Evolutionary conservation across 2,113 vertebrate genomes (phyloP), one percentile per base, ranked within the genome.

Genomic region (Elephantulus edwardii): DNA sequence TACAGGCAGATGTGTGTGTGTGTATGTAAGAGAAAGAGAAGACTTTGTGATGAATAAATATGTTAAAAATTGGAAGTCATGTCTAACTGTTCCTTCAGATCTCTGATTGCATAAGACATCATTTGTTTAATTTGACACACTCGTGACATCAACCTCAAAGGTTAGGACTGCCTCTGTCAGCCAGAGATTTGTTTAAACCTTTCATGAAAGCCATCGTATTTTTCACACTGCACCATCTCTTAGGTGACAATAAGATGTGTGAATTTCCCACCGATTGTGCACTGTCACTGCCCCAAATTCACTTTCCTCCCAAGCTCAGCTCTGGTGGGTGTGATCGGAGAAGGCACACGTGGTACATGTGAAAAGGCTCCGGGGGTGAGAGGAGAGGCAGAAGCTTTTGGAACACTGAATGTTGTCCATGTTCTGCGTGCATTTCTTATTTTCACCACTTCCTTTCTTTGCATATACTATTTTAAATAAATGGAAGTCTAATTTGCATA

Each of bases 11-110:
- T 1, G 4, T 42, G 13, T 62, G 60, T 24, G 44, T 35, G 35
- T 46, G n/a, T 35, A 20, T 19, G 33, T 9, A 7, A 6, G n/a
- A n/a, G n/a, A 58, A n/a, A 74, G 26, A 50, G 52, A 35, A 5
- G 94, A 95, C 94, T 86, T 89, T 38, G 79, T 91, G 79, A 94
- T 92, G 91, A 86, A 79, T 85, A 75, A 40, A 44, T 50, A 77
- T 86, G 81, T 77, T 86, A 71, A 84, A 94, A 66, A 91, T 71
- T 17, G 89, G 88, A 83, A 93, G 83, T 86, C 70, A 28, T 33
- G 92, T 93, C 76, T 91, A 83, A 86, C 88, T 76, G 40, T 91
- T 74, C 64, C 88, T 94, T 95, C 71, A 26, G 92, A 91, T 95
- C 95, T 89, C 81, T 28, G 12, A 11, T 86, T 76, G 50, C 81